phyloP scores from a whole-genome alignment of 37 sponge, comb jelly and placozoan species.

The Dysidea cf. avara region DNA sequence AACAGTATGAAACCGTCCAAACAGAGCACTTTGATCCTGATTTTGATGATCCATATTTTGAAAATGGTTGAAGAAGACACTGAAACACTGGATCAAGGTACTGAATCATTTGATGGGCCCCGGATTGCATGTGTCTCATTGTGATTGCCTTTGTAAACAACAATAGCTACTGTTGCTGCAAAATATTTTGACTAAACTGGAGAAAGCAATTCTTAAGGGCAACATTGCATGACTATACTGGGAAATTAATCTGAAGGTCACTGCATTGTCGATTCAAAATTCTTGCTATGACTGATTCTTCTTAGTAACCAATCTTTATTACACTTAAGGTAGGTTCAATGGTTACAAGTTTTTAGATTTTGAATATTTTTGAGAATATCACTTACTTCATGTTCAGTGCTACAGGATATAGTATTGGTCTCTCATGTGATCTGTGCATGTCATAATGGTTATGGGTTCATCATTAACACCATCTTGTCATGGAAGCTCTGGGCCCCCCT shows the following conservation, averaged over 20 bases:
- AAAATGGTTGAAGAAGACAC: too few species aligned
- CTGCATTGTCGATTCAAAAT: too few species aligned
- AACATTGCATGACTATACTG: slow-evolving; percentile 7
- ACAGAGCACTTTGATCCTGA: too few species aligned
- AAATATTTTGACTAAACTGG: slow-evolving; percentile 38
- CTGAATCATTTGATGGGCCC: too few species aligned
- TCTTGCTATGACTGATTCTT: too few species aligned
- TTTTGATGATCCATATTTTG: too few species aligned
- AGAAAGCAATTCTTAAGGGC: slow-evolving; percentile 19
- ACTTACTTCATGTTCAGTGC: slow-evolving; percentile 28
- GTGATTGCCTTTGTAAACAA: too few species aligned
- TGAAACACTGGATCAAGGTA: too few species aligned
- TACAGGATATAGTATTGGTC: slow-evolving; percentile 38
- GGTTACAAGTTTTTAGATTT: slow-evolving; percentile 25
- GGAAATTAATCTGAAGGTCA: slow-evolving; percentile 8
- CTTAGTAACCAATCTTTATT: too few species aligned
- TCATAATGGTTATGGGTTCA: slow-evolving; percentile 56
- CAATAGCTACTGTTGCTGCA: too few species aligned
- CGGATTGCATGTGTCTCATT: too few species aligned
- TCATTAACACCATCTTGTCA: slow-evolving; percentile 41
- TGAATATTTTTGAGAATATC: slow-evolving; percentile 35
- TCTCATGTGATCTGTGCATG: slow-evolving; percentile 53
- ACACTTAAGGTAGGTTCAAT: not conserved
- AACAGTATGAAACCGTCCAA: too few species aligned
- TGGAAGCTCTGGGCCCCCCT: slow-evolving; percentile 63